A percentile compares a stretch with the other conserved stretches of the same genome.
phyloP scores from a whole-genome alignment of 2,113 vertebrate genomes.

The Aix galericulata region DNA sequence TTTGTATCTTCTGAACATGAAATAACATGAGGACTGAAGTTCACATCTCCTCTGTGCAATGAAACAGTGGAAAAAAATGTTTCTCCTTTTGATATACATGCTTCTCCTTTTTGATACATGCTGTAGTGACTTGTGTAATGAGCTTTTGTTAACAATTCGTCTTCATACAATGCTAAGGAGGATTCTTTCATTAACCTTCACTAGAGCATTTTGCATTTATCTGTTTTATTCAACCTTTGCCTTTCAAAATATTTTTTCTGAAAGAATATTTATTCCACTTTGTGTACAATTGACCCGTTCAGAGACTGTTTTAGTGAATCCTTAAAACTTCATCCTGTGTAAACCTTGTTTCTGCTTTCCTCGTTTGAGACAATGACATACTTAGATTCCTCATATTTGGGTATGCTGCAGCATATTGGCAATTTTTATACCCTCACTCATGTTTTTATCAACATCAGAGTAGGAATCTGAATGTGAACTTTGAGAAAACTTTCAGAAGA shows the following conservation, averaged over 20 bases:
- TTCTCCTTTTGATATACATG: neutral
- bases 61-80: neutral
- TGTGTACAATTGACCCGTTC: neutral
- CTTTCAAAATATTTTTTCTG: neutral
- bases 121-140: neutral
- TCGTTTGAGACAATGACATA: neutral
- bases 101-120: neutral
- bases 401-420: neutral
- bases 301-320: neutral
- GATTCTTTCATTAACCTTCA: neutral
- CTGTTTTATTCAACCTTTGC: neutral
- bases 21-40: neutral
- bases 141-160: neutral
- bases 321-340: neutral
- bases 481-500: neutral
- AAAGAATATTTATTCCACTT: neutral
- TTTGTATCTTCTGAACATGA: neutral
- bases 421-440: neutral
- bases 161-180: neutral
- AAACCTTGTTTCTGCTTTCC: neutral
- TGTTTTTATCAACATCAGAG: neutral
- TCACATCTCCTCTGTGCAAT: neutral
- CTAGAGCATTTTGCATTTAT: neutral
- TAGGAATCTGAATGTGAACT: neutral
- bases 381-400: neutral